A percentile compares a stretch with the other conserved stretches of the same genome.
Conservation (phyloP, 2,888 invertebrate species). For the Ennomos quercinarius region DNA sequence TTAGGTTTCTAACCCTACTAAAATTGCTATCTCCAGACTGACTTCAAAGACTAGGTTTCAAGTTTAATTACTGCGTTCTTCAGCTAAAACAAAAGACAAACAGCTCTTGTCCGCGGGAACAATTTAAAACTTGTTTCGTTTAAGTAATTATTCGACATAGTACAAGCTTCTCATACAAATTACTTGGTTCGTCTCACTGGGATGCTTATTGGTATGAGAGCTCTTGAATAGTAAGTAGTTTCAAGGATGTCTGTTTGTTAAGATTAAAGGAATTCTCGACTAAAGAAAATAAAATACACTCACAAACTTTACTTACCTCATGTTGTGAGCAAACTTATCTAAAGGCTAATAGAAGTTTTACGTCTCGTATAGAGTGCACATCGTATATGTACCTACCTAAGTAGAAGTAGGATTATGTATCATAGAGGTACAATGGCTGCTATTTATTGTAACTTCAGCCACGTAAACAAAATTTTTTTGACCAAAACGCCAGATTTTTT, state of each 20-base stretch:
- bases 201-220: conserved; percentile 25
- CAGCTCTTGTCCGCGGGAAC: conserved; percentile 52
- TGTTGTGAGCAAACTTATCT: background rate
- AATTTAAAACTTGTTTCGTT: conserved; percentile 67
- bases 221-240: conserved; percentile 26
- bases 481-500: too few relatives aligned
- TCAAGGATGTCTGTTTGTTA: conserved; percentile 10
- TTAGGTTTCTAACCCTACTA: background rate
- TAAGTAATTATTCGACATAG: conserved; percentile 40
- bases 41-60: conserved; percentile 5
- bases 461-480: too few relatives aligned
- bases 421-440: too few relatives aligned
- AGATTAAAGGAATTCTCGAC: background rate
- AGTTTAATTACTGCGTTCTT: conserved; percentile 8
- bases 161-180: conserved; percentile 52
- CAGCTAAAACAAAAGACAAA: conserved; percentile 20
- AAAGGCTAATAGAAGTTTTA: background rate
- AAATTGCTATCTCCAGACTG: background rate
- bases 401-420: too few relatives aligned
- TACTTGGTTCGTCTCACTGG: conserved; percentile 29
- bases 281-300: background rate
- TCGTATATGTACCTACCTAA: too few relatives aligned
- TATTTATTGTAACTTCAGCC: too few relatives aligned
- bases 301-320: background rate
- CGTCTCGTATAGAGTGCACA: too few relatives aligned